Percentiles rank a stretch among this genome's conserved stretches.
These are phyloP conservation scores for Burhinus bistriatus DNA, from an alignment of 2,113 vertebrate genomes.

Conservation along the genomic window DNA sequence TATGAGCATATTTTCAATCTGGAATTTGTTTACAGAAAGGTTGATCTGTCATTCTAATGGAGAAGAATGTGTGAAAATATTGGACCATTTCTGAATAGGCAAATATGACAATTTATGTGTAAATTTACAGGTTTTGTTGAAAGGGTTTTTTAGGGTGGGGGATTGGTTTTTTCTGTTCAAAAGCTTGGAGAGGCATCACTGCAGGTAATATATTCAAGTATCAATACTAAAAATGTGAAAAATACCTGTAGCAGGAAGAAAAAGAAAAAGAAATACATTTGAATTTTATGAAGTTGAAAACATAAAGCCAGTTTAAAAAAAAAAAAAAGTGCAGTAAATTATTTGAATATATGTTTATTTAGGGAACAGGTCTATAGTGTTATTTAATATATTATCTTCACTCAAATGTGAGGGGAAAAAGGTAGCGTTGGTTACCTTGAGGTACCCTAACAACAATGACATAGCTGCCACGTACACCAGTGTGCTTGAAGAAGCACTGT, in stretches of 20 bases:
- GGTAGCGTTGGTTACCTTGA: neutral
- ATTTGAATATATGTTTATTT: neutral
- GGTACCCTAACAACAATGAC: neutral
- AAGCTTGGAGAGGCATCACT: neutral
- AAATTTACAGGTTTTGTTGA: neutral
- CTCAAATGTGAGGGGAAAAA: neutral
- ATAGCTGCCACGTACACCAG: neutral
- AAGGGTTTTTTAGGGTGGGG: fast-evolving
- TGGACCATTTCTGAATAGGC: neutral
- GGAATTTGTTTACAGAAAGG: neutral
- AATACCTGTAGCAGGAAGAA: neutral
- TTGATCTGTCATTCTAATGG: neutral
- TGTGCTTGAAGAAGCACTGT: neutral
- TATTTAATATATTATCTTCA: neutral
- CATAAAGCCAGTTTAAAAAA: neutral
- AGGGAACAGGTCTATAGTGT: neutral
- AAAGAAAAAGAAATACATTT: neutral
- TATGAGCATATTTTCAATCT: neutral
- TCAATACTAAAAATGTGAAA: neutral
- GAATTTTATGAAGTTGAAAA: neutral
- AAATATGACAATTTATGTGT: neutral
- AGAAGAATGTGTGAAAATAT: neutral
- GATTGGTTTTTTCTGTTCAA: neutral
- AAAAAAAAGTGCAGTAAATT: neutral
- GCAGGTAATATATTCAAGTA: neutral